These are phyloP conservation scores for Poecilia latipinna DNA, from an alignment of 2,113 vertebrate species.

Conservation along the genomic window DNA sequence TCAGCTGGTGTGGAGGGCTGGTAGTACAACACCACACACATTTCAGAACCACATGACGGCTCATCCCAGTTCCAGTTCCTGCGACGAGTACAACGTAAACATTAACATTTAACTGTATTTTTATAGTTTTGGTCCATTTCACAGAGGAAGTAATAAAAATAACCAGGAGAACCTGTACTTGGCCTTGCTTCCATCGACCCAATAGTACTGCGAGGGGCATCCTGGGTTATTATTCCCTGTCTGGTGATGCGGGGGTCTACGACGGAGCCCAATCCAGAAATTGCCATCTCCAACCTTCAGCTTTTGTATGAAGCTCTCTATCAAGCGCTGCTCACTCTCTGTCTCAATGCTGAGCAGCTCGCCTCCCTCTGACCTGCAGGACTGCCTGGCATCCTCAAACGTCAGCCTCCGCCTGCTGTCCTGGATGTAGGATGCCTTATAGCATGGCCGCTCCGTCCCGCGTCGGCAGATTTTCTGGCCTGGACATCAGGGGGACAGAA, in stretches of 20 bases:
- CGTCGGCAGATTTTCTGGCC: conserved; percentile 88
- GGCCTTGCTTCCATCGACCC: conserved; percentile 88
- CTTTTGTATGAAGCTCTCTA: conserved; percentile 85
- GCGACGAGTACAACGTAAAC: conserved; percentile 4
- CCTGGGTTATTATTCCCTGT: conserved; percentile 59
- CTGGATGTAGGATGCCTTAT: conserved; percentile 88
- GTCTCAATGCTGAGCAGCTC: conserved; percentile 90
- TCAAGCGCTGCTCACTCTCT: conserved; percentile 87
- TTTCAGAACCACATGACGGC: conserved; percentile 90
- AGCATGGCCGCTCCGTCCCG: conserved; percentile 90
- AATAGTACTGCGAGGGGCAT: conserved; percentile 85
- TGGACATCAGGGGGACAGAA: conserved; percentile 54
- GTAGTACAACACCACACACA: conserved; percentile 92
- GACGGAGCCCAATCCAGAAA: conserved; percentile 93
- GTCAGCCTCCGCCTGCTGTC: conserved; percentile 82
- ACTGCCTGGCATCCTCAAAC: conserved; percentile 84
- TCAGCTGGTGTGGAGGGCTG: conserved; percentile 83
- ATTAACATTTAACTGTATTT: background rate
- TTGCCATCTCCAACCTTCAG: conserved; percentile 86
- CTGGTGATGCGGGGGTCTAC: conserved; percentile 64
- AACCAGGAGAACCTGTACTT: conserved; percentile 84
- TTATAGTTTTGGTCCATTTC: background rate
- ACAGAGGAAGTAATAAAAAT: background rate
- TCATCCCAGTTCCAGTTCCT: conserved; percentile 96
- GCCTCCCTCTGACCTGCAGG: conserved; percentile 84